phyloP scores from a whole-genome alignment of 1,140 invertebrate species.

The Dufourea novaeangliae region DNA sequence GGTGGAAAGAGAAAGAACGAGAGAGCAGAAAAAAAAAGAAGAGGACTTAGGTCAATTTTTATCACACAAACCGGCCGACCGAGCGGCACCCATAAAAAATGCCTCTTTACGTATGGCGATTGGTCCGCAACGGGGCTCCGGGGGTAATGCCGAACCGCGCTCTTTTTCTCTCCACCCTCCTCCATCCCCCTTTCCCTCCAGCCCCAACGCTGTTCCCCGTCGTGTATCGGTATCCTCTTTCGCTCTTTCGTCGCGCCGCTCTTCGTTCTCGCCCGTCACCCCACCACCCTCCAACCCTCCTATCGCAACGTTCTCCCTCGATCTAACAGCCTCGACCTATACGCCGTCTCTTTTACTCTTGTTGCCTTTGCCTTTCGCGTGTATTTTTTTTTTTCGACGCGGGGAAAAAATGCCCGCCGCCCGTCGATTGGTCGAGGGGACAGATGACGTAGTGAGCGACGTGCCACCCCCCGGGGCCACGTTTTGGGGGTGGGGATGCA shows the following conservation, averaged over 20 bases:
- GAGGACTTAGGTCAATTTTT: constrained; percentile 81
- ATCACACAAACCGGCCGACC: constrained; percentile 80
- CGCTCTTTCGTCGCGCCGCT: constrained; percentile 44
- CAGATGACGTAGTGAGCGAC: constrained; percentile 83
- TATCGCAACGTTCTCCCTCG: not conserved
- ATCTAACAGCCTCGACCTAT: constrained; percentile 10
- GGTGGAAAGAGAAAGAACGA: too few species aligned
- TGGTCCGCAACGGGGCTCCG: constrained; percentile 79
- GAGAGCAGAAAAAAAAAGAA: constrained; percentile 72
- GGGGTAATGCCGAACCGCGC: constrained; percentile 79
- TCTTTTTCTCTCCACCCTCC: constrained; percentile 60
- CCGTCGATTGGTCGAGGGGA: constrained; percentile 82
- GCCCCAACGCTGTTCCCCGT: constrained; percentile 38
- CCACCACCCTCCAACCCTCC: too few species aligned
- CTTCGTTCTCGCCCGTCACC: constrained; percentile 23
- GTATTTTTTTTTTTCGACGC: constrained; percentile 75
- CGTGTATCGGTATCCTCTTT: constrained; percentile 60
- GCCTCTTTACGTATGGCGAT: constrained; percentile 83
- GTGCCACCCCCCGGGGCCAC: constrained; percentile 78
- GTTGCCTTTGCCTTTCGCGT: constrained; percentile 64
- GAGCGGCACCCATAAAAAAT: constrained; percentile 82
- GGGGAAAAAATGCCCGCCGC: constrained; percentile 80
- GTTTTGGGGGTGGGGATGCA: constrained; percentile 69
- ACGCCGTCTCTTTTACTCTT: constrained; percentile 27
- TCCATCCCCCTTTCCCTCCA: not conserved